Conservation (phyloP, 2,888 invertebrate genomes). For the Keiferia lycopersicella region DNA sequence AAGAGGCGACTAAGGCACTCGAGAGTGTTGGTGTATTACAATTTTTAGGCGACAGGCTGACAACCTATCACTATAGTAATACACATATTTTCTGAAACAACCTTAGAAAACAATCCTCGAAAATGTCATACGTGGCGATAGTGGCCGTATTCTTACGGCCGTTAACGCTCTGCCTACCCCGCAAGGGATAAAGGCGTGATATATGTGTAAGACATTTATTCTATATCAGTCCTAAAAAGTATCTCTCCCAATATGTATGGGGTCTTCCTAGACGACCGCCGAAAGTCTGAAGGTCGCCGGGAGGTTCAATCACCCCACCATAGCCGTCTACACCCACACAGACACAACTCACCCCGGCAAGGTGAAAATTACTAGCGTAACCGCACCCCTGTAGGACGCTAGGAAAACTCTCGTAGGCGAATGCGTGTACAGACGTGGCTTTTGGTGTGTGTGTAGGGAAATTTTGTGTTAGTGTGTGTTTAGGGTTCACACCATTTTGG, state of each 20-base stretch:
- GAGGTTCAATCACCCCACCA: slow-evolving; percentile 68
- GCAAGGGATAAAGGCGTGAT: too few species aligned
- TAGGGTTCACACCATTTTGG: background rate
- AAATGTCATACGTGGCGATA: too few species aligned
- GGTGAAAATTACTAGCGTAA: background rate
- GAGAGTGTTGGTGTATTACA: too few species aligned
- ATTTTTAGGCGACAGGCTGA: too few species aligned
- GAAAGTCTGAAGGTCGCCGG: slow-evolving; percentile 73
- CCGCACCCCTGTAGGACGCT: background rate
- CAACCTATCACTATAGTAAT: too few species aligned
- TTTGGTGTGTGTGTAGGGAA: slow-evolving; percentile 22
- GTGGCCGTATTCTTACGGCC: too few species aligned
- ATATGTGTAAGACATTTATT: too few species aligned
- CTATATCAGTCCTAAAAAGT: background rate
- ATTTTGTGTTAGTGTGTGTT: slow-evolving; percentile 6
- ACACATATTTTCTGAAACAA: too few species aligned
- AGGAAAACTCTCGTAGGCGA: slow-evolving; percentile 15
- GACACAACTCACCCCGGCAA: slow-evolving; percentile 27
- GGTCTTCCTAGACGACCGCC: slow-evolving; percentile 66
- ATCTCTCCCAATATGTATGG: slow-evolving; percentile 29
- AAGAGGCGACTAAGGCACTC: too few species aligned
- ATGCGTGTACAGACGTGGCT: background rate
- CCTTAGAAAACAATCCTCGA: too few species aligned
- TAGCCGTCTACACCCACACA: slow-evolving; percentile 40
- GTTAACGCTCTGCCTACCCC: too few species aligned